Base-by-base conservation (phyloP, 2,113 vertebrate genomes). In the Coptodon rendalli region DNA sequence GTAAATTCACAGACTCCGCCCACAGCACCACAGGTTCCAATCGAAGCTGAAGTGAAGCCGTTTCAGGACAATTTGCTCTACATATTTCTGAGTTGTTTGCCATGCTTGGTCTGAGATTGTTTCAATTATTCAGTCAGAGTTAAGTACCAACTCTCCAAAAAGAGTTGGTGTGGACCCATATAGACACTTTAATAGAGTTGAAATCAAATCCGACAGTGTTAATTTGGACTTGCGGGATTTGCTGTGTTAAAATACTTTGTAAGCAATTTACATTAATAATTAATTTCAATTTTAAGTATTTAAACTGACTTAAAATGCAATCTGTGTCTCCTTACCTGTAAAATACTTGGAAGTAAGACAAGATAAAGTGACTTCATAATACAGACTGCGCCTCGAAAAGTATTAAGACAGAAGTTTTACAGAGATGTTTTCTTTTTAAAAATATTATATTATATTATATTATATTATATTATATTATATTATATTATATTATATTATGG, bases 1-100 rank as follows among this genome's bases (percentile, higher is more conserved):
- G 19, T 53, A 53, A n/a, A n/a, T n/a, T 53, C 19, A n/a, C 50
- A 53, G 50, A n/a, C 50, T 53, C 19, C 2, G 9, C 50, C 50
- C 50, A 0, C 50, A 53, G 50, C 50, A 53, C 50, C 48, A 52
- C 0, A 52, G 50, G 19, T 0, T n/a, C 1, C 19, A 3, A 53
- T 53, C 1, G 9, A 53, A 53, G 50, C 50, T n/a, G 5, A 53
- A 53, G 50, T 53, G 50, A 53, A 53, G 50, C 19, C 1, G 9
- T 3, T 53, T 53, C 50, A 53, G 50, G n/a, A 53, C 19, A 53
- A 0, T 53, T 53, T 53, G 19, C 50, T 53, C 50, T 9, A 52
- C 17, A 1, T 52, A n/a, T 52, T n/a, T 48, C 43, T 52, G 17
- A n/a, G 17, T 52, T 52, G 50, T 52, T 52, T 52, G 5, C 50